Evolutionary conservation across 2,797 vertebrate species (phyloP).

Genomic region (Coendou prehensilis): DNA sequence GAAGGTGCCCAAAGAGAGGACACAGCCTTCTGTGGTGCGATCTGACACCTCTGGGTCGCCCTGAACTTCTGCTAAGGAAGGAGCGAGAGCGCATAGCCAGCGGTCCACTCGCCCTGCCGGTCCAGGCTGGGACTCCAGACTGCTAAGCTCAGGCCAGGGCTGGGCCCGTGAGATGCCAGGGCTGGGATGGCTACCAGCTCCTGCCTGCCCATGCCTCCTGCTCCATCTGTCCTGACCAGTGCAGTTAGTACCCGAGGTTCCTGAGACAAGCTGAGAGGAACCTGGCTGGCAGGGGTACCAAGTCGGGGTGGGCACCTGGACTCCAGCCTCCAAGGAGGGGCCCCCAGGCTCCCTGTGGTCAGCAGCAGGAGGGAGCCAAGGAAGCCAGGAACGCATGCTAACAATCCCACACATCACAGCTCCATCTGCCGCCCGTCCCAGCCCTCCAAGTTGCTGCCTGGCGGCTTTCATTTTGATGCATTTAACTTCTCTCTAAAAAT

Average conservation of each 20-base stretch:
- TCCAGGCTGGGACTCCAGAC: background rate
- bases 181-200: accelerated
- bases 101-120: background rate
- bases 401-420: background rate
- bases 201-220: background rate
- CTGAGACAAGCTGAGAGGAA: background rate
- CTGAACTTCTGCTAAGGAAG: background rate
- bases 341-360: background rate
- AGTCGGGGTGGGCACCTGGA: background rate
- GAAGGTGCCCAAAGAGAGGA: background rate
- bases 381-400: background rate
- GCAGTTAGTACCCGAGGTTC: background rate
- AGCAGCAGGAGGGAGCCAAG: background rate
- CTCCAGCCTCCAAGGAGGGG: background rate
- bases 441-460: background rate
- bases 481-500: conserved; percentile 57
- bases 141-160: background rate
- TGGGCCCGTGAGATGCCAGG: too few species aligned
- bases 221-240: accelerated
- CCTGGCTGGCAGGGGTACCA: background rate
- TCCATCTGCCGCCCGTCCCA: background rate
- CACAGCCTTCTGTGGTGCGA: background rate
- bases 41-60: background rate
- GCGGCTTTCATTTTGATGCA: background rate
- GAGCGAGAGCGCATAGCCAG: background rate